These are phyloP conservation scores for Monoplex corrugatus DNA, from an alignment of 2,888 invertebrate species.

Conservation along the genomic window DNA sequence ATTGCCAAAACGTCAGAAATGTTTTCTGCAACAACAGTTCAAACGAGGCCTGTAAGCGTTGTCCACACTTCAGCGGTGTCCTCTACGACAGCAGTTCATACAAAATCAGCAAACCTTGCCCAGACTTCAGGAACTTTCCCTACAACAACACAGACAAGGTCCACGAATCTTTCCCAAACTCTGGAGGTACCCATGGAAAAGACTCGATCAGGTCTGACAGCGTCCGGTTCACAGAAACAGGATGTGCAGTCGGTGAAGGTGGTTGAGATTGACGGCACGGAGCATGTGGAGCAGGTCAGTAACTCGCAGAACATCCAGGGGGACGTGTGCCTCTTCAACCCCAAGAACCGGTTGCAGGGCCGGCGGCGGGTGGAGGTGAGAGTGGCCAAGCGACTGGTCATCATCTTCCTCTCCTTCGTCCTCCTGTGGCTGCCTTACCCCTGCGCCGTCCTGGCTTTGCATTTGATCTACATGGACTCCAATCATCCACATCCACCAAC, in stretches of 20 bases:
- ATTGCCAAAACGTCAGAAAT: too few relatives aligned
- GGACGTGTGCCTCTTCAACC: slow-evolving; percentile 72
- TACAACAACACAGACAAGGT: too few relatives aligned
- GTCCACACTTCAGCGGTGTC: too few relatives aligned
- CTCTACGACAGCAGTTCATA: too few relatives aligned
- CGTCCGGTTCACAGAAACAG: too few relatives aligned
- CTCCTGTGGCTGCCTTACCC: slow-evolving; percentile 55
- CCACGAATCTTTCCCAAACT: too few relatives aligned
- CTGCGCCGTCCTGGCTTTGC: slow-evolving; percentile 43
- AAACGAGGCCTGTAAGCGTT: too few relatives aligned
- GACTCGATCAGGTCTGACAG: too few relatives aligned
- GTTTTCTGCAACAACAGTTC: too few relatives aligned
- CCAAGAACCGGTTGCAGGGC: slow-evolving; percentile 67
- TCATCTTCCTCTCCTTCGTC: slow-evolving; percentile 51
- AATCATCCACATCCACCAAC: not conserved
- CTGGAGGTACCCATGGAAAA: too few relatives aligned
- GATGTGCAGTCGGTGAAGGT: slow-evolving; percentile 57
- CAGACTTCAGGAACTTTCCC: too few relatives aligned
- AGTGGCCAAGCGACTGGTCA: slow-evolving; percentile 70
- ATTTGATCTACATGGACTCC: slow-evolving; percentile 29
- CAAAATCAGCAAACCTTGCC: too few relatives aligned
- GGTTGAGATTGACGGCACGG: slow-evolving; percentile 69
- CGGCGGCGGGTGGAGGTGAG: slow-evolving; percentile 69
- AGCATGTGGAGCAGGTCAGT: slow-evolving; percentile 53
- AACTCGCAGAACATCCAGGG: slow-evolving; percentile 61